Evolutionary conservation across 1,140 invertebrate genomes (phyloP).

Genomic region (Leptestheria dahalacensis): DNA sequence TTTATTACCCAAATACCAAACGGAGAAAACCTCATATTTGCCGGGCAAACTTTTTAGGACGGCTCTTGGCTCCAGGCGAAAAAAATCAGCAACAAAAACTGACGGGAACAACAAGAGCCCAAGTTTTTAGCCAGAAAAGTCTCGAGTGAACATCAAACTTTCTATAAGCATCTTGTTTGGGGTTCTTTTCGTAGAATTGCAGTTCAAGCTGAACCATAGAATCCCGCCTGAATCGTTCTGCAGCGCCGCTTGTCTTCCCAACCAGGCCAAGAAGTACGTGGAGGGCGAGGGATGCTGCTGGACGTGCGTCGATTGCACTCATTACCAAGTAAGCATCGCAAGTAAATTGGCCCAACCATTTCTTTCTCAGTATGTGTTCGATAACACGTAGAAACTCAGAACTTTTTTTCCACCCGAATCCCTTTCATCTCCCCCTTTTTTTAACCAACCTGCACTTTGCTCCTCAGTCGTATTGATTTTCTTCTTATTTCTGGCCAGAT

Average conservation of each 20-base stretch:
- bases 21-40: too few relatives aligned
- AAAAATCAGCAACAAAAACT: too few relatives aligned
- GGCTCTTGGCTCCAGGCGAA: too few relatives aligned
- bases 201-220: slow-evolving; percentile 57
- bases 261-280: slow-evolving; percentile 79
- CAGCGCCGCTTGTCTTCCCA: slow-evolving; percentile 64
- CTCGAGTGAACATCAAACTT: too few relatives aligned
- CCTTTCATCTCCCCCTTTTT: too few relatives aligned
- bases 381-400: not conserved
- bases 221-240: slow-evolving; percentile 73
- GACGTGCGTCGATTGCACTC: slow-evolving; percentile 87
- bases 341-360: not conserved
- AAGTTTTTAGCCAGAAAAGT: too few relatives aligned
- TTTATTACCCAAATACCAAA: too few relatives aligned
- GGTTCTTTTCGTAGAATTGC: slow-evolving; percentile 43
- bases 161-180: not conserved
- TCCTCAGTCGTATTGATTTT: slow-evolving; percentile 18
- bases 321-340: slow-evolving; percentile 63
- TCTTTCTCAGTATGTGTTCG: not conserved
- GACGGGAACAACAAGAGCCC: too few relatives aligned
- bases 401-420: too few relatives aligned
- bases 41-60: too few relatives aligned
- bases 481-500: slow-evolving; percentile 38
- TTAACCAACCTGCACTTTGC: too few relatives aligned
- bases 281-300: slow-evolving; percentile 87